These are phyloP conservation scores for Silurus lanzhouensis DNA, from an alignment of 2,797 vertebrate species.

Conservation along the genomic window DNA sequence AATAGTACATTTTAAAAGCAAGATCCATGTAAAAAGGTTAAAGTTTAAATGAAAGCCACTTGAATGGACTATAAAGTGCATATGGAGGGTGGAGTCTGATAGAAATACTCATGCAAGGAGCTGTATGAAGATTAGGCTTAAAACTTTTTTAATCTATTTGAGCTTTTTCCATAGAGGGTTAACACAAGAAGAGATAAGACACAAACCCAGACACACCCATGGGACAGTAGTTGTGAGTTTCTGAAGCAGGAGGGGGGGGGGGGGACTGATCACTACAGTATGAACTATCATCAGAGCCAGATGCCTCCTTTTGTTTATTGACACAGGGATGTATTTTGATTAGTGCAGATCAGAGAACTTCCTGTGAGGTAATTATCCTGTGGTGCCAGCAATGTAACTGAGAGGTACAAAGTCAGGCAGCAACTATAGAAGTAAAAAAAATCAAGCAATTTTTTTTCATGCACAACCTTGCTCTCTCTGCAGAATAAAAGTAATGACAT, in stretches of 20 bases:
- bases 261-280: neutral
- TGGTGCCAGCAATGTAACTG: constrained; percentile 23
- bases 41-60: neutral
- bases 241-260: neutral
- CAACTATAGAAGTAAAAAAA: constrained; percentile 12
- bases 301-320: constrained; percentile 45
- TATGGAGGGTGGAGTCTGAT: neutral
- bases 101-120: neutral
- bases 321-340: constrained; percentile 40
- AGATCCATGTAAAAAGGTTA: neutral
- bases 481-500: no score
- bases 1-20: neutral
- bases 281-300: constrained; percentile 25
- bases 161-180: neutral
- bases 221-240: constrained; percentile 26
- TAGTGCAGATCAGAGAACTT: constrained; percentile 37
- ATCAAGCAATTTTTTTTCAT: neutral
- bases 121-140: constrained; percentile 5
- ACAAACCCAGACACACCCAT: constrained; percentile 27
- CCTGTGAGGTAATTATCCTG: constrained; percentile 46
- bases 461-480: neutral
- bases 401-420: neutral
- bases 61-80: no score
- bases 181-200: constrained; percentile 1
- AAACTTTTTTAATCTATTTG: constrained; percentile 4